These are phyloP conservation scores for Cataglyphis altisquamis DNA, from an alignment of 2,888 invertebrate species.

Conservation along the genomic window DNA sequence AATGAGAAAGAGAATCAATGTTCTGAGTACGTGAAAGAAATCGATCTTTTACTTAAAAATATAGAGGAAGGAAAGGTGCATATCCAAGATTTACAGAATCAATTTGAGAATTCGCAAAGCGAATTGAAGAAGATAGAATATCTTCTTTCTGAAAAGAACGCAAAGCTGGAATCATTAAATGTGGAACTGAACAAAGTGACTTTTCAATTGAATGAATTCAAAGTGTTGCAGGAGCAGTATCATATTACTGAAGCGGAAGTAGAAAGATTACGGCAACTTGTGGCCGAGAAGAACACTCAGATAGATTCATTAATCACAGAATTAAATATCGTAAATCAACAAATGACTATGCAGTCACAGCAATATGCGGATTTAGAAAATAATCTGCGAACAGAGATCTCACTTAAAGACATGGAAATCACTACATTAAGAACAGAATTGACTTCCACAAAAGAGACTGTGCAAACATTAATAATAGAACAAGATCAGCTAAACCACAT, in stretches of 20 bases:
- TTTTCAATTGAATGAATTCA: conserved; percentile 60
- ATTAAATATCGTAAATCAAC: conserved; percentile 51
- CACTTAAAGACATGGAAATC: conserved; percentile 39
- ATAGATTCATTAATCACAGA: conserved; percentile 67
- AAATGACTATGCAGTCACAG: conserved; percentile 54
- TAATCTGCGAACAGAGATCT: conserved; percentile 8
- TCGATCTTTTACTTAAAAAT: conserved; percentile 57
- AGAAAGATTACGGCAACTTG: conserved; percentile 47
- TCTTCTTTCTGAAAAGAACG: conserved; percentile 60
- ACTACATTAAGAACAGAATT: conserved; percentile 47
- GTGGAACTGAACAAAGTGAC: conserved; percentile 61
- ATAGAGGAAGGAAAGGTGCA: conserved; percentile 61
- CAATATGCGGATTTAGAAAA: conserved; percentile 10
- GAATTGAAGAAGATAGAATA: conserved; percentile 62
- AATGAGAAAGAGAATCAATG: conserved; percentile 72
- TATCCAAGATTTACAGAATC: conserved; percentile 51
- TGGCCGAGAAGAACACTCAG: conserved; percentile 62
- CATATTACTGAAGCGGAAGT: conserved; percentile 53
- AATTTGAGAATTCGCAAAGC: conserved; percentile 33
- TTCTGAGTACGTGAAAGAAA: conserved; percentile 64
- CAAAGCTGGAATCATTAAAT: conserved; percentile 66
- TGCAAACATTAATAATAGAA: conserved; percentile 61
- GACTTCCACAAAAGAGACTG: conserved; percentile 34
- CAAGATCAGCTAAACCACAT: conserved; percentile 66
- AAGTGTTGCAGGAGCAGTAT: conserved; percentile 54